Percentiles rank a stretch among this genome's conserved stretches.
phyloP scores from a whole-genome alignment of 2,888 invertebrate species.

The Ectemnius cavifrons region DNA sequence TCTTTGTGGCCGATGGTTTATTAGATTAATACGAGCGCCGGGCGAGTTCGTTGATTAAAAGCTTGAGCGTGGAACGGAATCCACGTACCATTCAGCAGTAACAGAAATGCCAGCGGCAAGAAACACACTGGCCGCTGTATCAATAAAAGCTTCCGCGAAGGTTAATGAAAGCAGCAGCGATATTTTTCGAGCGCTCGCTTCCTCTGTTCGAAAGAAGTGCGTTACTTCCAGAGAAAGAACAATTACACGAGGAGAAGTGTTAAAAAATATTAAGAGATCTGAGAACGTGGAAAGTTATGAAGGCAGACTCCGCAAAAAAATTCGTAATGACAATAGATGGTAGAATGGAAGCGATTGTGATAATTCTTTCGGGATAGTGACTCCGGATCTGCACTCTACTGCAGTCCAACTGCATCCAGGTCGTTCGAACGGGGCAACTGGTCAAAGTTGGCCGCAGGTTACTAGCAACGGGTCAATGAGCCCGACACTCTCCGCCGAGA shows the following conservation, averaged over 20 bases:
- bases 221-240: neutral
- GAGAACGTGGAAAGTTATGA: no score
- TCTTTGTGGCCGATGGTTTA: neutral
- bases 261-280: no score
- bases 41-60: neutral
- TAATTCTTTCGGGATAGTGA: no score
- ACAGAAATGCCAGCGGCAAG: no score
- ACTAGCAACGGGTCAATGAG: slow-evolving; percentile 21
- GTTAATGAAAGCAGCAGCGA: neutral
- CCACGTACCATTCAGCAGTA: no score
- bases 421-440: slow-evolving; percentile 16
- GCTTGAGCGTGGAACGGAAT: no score
- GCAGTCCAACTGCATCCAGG: slow-evolving; percentile 18
- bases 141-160: neutral
- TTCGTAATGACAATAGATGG: no score
- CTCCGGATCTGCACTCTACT: slow-evolving; percentile 3
- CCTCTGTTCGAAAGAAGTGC: slow-evolving; percentile 28
- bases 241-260: no score
- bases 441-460: slow-evolving; percentile 23
- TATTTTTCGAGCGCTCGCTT: slow-evolving; percentile 17
- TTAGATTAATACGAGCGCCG: neutral
- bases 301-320: no score
- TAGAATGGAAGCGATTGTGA: no score
- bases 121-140: no score
- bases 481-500: neutral